Base-by-base conservation (phyloP, 1,140 invertebrate genomes). In the Macrobrachium rosenbergii region DNA sequence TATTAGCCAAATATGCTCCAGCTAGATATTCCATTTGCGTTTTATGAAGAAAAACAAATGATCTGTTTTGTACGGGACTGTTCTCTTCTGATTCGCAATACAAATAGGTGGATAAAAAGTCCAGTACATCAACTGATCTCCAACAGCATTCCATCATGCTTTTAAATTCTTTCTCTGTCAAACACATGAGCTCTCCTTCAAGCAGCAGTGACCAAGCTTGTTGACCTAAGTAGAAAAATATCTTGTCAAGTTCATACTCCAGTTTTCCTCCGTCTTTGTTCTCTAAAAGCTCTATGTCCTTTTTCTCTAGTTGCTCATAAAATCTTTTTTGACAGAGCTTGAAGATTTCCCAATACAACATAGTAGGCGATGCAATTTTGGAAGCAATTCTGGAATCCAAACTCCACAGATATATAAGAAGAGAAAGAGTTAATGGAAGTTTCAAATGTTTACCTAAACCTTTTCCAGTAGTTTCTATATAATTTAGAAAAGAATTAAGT, bases 21-120 rank as follows among this genome's bases (percentile, higher is more conserved):
- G 76, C 67, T 43, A 86, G 76, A 58, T 80, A 86, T 37, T 86
- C 84, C 84, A 80, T 86, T 62, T 86, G 84, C 17, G 84, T 86
- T 62, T 80, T 86, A 23, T 86, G 77, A 37, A 86, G 23, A 58
- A 86, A 86, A 11, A 63, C 43, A 72, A 80, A 86, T n/a, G n/a
- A n/a, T 19, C 23, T 19, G 11, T 62, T 28, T 67, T 19, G 12
- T 16, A 52, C 17, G 11, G 58, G 14, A 37, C n/a, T 12, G 17
- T 81, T 28, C n/a, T 64, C 21, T 64, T 81, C 62, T 45, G 19
- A 5, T n/a, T 64, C 60, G 19, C 21, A 81, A 23, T 43, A 64
- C 12, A 81, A 28, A 81, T 64, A 81, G 37, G 78, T 17, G 17
- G 78, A 64, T 12, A 81, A 14, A 6, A 81, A n/a, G 21, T 72